phyloP scores from a whole-genome alignment of 2,888 invertebrate species.

The Margaritifera margaritifera region DNA sequence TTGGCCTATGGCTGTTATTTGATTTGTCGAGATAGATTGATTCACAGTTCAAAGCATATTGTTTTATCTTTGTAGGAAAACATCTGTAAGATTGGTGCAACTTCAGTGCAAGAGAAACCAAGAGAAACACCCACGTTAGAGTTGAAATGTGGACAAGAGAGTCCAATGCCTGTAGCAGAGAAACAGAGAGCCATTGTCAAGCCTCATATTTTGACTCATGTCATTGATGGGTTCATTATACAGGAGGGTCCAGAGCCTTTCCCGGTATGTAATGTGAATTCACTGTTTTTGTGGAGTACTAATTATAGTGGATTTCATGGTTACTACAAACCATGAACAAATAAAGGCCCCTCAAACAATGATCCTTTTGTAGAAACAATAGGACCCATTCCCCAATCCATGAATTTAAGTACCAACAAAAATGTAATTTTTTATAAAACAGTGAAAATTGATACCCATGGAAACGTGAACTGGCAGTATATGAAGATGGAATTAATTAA shows the following conservation, averaged over 20 bases:
- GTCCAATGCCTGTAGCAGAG: conserved; percentile 47
- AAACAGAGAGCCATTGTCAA: conserved; percentile 89
- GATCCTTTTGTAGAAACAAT: no score
- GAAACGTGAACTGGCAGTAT: no score
- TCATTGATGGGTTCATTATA: conserved; percentile 96
- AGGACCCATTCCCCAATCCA: no score
- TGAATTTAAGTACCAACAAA: no score
- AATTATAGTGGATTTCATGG: not conserved
- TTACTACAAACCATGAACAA: no score
- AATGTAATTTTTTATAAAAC: no score
- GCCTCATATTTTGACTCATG: conserved; percentile 95
- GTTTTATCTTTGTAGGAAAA: not conserved
- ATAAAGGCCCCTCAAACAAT: no score
- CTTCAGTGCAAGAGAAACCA: not conserved
- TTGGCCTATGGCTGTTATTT: no score
- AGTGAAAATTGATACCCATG: no score
- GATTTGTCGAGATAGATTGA: no score
- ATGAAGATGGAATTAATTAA: no score
- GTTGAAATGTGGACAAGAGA: conserved; percentile 6
- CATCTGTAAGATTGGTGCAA: not conserved
- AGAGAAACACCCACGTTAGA: not conserved
- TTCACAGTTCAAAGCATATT: no score
- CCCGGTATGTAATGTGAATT: conserved; percentile 71
- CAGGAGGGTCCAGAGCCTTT: conserved; percentile 83
- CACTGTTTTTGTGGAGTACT: not conserved